Conservation (phyloP, 1,140 invertebrate genomes). For the Trialeurodes vaporariorum region DNA sequence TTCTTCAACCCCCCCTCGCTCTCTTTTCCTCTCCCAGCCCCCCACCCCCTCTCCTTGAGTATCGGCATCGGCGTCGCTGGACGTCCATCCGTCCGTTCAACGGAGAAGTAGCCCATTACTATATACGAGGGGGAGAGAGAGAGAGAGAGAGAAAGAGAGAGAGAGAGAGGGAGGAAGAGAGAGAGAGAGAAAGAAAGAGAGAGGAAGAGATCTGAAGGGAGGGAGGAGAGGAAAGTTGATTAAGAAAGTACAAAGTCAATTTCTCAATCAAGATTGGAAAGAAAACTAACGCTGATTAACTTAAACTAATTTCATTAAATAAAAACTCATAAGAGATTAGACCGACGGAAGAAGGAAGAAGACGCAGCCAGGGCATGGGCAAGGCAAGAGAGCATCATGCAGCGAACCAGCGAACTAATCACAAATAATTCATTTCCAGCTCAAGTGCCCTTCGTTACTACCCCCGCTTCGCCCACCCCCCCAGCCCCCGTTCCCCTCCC, state of each 20-base stretch:
- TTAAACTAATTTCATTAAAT: conserved; percentile 1
- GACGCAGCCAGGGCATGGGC: too few species aligned
- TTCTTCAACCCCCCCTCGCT: too few species aligned
- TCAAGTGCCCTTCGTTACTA: neutral
- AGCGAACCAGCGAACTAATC: neutral
- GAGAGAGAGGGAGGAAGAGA: too few species aligned
- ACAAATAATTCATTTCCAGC: neutral
- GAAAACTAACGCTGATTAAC: neutral
- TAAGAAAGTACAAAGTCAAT: conserved; percentile 1
- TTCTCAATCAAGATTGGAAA: neutral
- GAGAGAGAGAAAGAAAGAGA: too few species aligned
- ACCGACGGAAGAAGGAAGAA: too few species aligned
- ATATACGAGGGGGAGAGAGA: too few species aligned
- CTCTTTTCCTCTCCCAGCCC: too few species aligned
- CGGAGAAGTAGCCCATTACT: too few species aligned
- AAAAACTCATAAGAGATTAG: neutral
- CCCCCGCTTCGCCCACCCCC: neutral
- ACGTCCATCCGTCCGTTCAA: too few species aligned
- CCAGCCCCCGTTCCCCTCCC: neutral
- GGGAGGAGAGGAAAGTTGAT: neutral
- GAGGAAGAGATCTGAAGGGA: too few species aligned
- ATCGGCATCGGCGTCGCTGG: neutral
- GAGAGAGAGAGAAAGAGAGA: too few species aligned
- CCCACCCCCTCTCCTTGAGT: neutral
- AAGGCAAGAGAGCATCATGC: neutral